Evolutionary conservation across 2,113 vertebrate genomes (phyloP).

Genomic region (Tachysurus fulvidraco): DNA sequence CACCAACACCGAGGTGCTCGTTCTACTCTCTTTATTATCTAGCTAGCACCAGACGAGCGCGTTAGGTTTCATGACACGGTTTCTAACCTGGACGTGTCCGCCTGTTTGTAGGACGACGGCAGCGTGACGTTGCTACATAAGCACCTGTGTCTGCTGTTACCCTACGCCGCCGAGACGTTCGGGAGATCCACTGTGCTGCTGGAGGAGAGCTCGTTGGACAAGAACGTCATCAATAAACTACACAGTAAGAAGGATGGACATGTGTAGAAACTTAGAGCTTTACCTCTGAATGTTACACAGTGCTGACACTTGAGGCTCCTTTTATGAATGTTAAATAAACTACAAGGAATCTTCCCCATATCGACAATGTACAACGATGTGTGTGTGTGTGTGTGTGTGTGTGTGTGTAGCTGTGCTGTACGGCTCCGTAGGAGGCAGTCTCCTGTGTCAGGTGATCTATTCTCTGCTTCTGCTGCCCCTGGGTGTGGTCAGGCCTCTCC

Average conservation of each 20-base stretch:
- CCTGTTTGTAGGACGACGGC: constrained; percentile 67
- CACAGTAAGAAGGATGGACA: constrained; percentile 65
- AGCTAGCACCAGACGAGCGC: neutral
- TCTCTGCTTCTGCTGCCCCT: constrained; percentile 78
- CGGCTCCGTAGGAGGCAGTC: constrained; percentile 75
- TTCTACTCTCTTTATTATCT: neutral
- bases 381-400: constrained; percentile 13
- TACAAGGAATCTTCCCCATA: neutral
- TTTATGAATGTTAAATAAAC: no score
- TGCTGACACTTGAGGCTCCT: neutral
- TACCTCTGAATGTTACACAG: neutral
- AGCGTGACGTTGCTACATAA: constrained; percentile 74
- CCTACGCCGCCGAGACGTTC: constrained; percentile 76
- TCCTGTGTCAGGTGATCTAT: constrained; percentile 78
- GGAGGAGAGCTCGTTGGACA: constrained; percentile 73
- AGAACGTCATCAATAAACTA: constrained; percentile 75
- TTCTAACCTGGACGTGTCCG: neutral
- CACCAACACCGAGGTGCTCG: constrained; percentile 51
- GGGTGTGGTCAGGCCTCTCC: constrained; percentile 70
- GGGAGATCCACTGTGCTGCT: constrained; percentile 71
- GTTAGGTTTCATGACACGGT: neutral
- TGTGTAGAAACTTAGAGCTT: neutral
- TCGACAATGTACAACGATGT: neutral
- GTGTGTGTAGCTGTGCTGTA: constrained; percentile 71
- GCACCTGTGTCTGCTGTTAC: constrained; percentile 75